Base-by-base conservation (phyloP, 2,113 vertebrate genomes). In the Propithecus coquereli region DNA sequence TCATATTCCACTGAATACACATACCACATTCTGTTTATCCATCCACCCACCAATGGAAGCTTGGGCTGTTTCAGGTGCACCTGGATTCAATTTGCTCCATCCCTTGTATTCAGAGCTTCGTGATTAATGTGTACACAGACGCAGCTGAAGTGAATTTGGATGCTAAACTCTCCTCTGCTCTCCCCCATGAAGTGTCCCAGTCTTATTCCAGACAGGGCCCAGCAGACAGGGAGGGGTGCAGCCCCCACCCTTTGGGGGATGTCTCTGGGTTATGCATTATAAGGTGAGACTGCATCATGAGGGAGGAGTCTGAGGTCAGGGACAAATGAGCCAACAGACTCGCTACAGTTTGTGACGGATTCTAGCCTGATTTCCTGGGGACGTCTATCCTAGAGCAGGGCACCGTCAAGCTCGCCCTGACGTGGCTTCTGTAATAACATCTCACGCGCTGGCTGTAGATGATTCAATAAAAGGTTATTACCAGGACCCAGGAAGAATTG, bases 151-250 rank as follows among this genome's bases (percentile, higher is more conserved):
- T 43, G 32, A 84, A 34, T 27, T 61, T 20, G 74, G 40, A 34
- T 27, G 10, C 59, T 40, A 40, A 74, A 43, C 34, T 57, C 40
- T 30, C 68, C 68, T 89, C 82, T 83, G 1, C 16, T 27, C 7
- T 23, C 30, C 23, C 14, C 0, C 0, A 8, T 7, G 22, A 68
- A 22, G 7, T 23, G 23, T 12, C 17, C 32, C 23, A 18, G 0
- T 45, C 70, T 82, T 80, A 47, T 45, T 32, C 32, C 45, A 87
- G 30, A 45, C 34, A 93, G n/a, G 22, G 45, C 16, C 8, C 57
- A 45, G 59, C 34, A 76, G 54, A n/a, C 20, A 70, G 23, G 23
- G 17, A 92, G 37, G 59, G 23, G 18, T 10, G 0, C 3, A 61
- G 16, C 11, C 6, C 2, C 63, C 59, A 25, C 17, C 22, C 3